Base-by-base conservation (phyloP, 2,888 invertebrate species). In the Philaethria dido region DNA sequence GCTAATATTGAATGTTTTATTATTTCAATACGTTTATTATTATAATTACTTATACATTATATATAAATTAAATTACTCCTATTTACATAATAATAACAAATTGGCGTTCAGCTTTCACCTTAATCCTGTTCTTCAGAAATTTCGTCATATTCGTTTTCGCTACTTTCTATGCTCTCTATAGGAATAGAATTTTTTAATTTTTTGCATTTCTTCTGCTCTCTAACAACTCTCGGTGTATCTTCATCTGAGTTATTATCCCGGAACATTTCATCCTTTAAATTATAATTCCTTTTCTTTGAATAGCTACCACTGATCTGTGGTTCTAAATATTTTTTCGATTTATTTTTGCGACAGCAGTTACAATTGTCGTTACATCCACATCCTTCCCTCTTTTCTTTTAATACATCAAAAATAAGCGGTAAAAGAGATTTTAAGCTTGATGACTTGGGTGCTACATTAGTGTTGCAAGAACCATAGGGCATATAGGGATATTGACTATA, bases 371-470 rank as follows among this genome's bases (percentile, higher is more conserved):
- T 70, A 55, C 80, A 79, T 0, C 76, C 77, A 68, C 85, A 85
- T 2, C 60, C 55, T 20, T 67, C 68, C 66, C 77, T 81, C 68
- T 78, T 85, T 36, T 92, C 91, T 70, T 83, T 85, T 25, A 92
- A 60, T 54, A 91, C 73, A 69, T 85, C 84, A 13, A 90, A 73
- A 71, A 92, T 79, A n/a, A 91, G 74, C 0, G 92, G 90, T 2
- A 91, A 76, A 25, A 92, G 71, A 20, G 81, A 66, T 74, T 88
- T 88, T 29, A 88, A 77, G 71, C 72, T 84, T 0, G 83, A 80
- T 1, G 83, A 77, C 76, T 85, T 79, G 16, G 84, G 72, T 55
- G 66, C 75, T 72, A 63, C 76, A 66, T 66, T 63, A 18, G 29
- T 20, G 11, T 20, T 59, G 14, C 52, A 65, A 25, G 59, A 3